phyloP scores from a whole-genome alignment of 1,140 invertebrate genomes.

The Cardiocondyla obscurior region DNA sequence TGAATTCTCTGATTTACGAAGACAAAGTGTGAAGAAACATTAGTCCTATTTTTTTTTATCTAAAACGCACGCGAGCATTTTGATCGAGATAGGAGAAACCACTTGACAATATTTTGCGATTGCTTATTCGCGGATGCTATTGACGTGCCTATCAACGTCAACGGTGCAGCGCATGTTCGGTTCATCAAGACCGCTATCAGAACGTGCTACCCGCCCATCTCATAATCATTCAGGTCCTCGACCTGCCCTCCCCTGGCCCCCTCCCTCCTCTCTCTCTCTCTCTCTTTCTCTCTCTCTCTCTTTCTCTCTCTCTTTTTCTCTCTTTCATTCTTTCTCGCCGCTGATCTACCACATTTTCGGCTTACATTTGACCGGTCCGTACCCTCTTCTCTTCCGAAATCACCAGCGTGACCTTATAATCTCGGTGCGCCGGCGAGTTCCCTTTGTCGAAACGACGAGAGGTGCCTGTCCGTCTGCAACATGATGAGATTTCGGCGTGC shows the following conservation, averaged over 20 bases:
- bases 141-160: constrained; percentile 15
- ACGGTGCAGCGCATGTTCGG: constrained; percentile 13
- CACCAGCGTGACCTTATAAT: background rate
- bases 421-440: background rate
- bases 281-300: background rate
- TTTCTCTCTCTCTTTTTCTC: background rate
- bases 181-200: constrained; percentile 44
- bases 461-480: background rate
- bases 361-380: background rate
- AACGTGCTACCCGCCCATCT: constrained; percentile 52
- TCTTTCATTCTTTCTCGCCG: no score
- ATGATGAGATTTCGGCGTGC: constrained; percentile 31
- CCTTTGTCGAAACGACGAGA: background rate
- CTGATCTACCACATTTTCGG: constrained; percentile 25
- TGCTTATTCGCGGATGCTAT: background rate
- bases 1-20: background rate
- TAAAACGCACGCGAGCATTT: background rate
- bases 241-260: constrained; percentile 30
- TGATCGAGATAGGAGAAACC: background rate
- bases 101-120: background rate
- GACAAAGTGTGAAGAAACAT: background rate
- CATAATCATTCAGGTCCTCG: constrained; percentile 64
- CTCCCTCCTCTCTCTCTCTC: background rate
- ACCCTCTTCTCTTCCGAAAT: background rate
- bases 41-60: background rate